Evolutionary conservation across 2,888 invertebrate genomes (phyloP), one percentile per base, ranked within the genome.

Genomic region (Agrochola lota): DNA sequence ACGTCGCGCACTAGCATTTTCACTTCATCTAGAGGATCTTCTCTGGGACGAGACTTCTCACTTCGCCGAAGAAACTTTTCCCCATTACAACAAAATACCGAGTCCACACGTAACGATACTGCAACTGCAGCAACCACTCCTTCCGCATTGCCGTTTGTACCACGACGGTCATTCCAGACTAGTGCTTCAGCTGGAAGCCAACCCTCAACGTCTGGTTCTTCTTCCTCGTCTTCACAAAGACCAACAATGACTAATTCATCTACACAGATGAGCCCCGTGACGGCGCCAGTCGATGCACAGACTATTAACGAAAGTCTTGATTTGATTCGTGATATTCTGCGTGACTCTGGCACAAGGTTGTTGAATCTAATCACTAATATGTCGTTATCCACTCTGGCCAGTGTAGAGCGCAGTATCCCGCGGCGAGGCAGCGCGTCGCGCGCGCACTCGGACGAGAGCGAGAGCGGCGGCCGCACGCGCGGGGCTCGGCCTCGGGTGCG

Each of bases 351-450:
- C 7, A 95, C 96, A 17, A 91, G 96, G 71, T 88, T 97, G 30
- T 90, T 97, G 62, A 96, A 96, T 86, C 91, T 97, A 70, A 96
- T 97, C 71, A 96, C 96, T 0, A 95, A 96, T 74, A 96, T 96
- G 95, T 96, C 96, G 1, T 84, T 95, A 80, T 94, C 96, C 11
- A 95, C 95, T 12, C 86, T 96, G 76, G 94, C 94, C 17, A 94
- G 91, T 77, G 93, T 93, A 3, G 95, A 95, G 74, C 92, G 94
- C 3, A 91, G 87, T 59, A 89, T 89, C 26, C 91, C 92, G 12
- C 88, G 92, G 35, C 92, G 92, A 15, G 87, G 88, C 1, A 83
- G 84, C 15, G 86, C 87, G 4, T 83, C 91, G 5, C 91, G 93
- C 49, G 91, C 93, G 9, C 94, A 92, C 40, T 93, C 94, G 0